Conservation (phyloP, 92 coral and sea anemone species). For the Epizoanthus ramosus region DNA sequence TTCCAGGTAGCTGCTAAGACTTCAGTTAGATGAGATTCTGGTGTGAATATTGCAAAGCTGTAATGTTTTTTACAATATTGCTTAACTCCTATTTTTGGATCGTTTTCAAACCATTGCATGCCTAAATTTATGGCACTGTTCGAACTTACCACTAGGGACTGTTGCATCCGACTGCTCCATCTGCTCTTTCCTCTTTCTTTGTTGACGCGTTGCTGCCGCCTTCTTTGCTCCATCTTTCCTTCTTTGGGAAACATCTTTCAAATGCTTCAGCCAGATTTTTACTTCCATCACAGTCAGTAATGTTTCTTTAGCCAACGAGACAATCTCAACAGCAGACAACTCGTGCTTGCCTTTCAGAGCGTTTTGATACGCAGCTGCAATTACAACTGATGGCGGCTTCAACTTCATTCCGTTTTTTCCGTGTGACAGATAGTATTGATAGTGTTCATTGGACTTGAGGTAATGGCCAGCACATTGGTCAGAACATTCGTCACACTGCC, state of each 20-base stretch:
- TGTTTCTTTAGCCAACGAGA: constrained; percentile 23
- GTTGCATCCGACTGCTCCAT: too few species aligned
- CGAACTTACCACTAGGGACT: too few species aligned
- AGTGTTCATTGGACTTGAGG: constrained; percentile 26
- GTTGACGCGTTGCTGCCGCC: constrained; percentile 45
- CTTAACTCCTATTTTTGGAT: too few species aligned
- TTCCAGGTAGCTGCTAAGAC: too few species aligned
- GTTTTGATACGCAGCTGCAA: constrained; percentile 1
- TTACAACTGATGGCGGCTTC: constrained; percentile 42
- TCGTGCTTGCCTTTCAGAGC: constrained; percentile 10
- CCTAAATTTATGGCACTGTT: too few species aligned
- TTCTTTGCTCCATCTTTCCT: constrained; percentile 42
- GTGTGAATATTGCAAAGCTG: too few species aligned
- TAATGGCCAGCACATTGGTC: constrained; percentile 32
- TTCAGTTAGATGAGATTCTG: too few species aligned
- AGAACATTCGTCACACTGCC: constrained; percentile 13
- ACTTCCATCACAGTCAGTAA: constrained; percentile 38
- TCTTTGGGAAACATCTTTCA: constrained; percentile 39
- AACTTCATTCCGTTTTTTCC: constrained; percentile 21
- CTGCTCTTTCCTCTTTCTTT: neutral
- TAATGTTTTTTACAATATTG: too few species aligned
- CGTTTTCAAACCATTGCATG: too few species aligned
- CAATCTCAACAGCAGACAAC: constrained; percentile 18
- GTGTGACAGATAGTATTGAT: too few species aligned
- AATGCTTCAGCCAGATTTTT: constrained; percentile 40